A percentile compares a stretch with the other conserved stretches of the same genome.
These are phyloP conservation scores for Scaptomyza caliginosa DNA, from an alignment of 2,888 invertebrate species.

Conservation along the genomic window DNA sequence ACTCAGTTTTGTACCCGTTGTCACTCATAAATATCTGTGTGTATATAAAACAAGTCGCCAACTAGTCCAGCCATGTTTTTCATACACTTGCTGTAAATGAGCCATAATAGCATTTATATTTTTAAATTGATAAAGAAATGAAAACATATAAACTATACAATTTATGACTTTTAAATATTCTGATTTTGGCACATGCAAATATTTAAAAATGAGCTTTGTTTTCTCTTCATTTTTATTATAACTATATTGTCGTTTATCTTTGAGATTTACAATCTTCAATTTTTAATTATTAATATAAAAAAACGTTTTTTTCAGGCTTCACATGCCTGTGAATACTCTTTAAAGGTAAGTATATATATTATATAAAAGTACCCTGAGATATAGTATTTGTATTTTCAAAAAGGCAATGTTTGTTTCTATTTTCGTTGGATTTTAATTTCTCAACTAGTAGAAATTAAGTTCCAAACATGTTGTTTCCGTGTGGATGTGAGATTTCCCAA, in stretches of 20 bases:
- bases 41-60: conserved; percentile 21
- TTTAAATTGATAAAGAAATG: not conserved
- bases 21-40: conserved; percentile 51
- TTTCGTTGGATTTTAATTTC: conserved; percentile 10
- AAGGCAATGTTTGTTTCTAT: not conserved
- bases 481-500: conserved; percentile 16
- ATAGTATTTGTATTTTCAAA: not conserved
- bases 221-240: too few species aligned
- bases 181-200: too few species aligned
- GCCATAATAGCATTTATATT: conserved; percentile 10
- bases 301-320: too few species aligned
- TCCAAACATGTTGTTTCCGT: conserved; percentile 49
- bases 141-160: not conserved
- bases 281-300: too few species aligned
- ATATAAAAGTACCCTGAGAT: not conserved
- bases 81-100: not conserved
- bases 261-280: too few species aligned
- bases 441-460: conserved; percentile 41
- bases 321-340: too few species aligned
- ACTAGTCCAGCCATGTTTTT: conserved; percentile 1
- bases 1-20: conserved; percentile 25
- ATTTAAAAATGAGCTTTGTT: too few species aligned
- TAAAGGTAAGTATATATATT: too few species aligned
- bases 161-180: not conserved
- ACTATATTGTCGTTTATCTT: too few species aligned